These are phyloP conservation scores for Tipula confusa DNA, from an alignment of 2,888 invertebrate species.

Conservation along the genomic window DNA sequence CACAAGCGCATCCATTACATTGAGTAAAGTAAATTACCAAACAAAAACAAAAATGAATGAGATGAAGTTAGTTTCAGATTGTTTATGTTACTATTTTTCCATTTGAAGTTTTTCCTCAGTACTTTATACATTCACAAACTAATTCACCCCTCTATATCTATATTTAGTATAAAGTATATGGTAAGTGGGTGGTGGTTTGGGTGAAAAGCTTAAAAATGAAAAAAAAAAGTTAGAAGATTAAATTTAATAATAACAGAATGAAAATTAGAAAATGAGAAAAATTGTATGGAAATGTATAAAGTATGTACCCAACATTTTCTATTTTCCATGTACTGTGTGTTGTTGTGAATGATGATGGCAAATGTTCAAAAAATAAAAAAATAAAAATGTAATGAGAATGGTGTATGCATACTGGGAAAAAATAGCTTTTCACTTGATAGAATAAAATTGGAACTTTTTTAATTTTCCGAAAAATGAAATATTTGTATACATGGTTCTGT, in stretches of 20 bases:
- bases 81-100: conserved; percentile 20
- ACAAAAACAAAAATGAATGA: neutral
- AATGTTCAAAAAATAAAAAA: too few species aligned
- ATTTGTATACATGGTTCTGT: neutral
- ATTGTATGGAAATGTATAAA: neutral
- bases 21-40: neutral
- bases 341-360: neutral
- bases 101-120: conserved; percentile 13
- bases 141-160: neutral
- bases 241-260: conserved; percentile 16
- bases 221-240: conserved; percentile 15
- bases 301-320: neutral
- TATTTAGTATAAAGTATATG: neutral
- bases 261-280: conserved; percentile 20
- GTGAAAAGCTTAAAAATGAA: neutral
- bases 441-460: conserved; percentile 25
- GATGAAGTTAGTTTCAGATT: conserved; percentile 12
- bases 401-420: neutral
- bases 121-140: neutral
- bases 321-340: neutral
- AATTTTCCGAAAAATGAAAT: conserved; percentile 25
- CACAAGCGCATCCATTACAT: neutral
- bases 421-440: neutral
- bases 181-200: neutral
- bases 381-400: neutral